Evolutionary conservation across 2,888 invertebrate genomes (phyloP), one percentile per base, ranked within the genome.

Genomic region (Eristalinus sepulchralis): DNA sequence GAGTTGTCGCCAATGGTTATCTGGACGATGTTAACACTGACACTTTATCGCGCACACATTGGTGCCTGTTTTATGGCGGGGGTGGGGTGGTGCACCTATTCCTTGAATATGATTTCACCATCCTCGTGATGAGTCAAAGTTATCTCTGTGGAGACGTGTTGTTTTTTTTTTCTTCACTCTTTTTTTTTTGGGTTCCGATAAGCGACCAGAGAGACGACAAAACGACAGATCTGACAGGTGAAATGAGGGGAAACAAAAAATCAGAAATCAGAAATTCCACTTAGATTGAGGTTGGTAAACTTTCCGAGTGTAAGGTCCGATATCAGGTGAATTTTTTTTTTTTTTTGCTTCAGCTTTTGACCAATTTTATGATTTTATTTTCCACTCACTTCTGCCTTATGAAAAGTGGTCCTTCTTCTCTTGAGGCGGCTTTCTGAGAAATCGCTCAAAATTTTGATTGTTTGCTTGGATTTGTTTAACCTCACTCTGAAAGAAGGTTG

Each of bases 101-200:
- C 27, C 47, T 47, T 59, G 72, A 68, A 85, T 71, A 47, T 82
- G 63, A 82, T 85, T 85, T 85, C 82, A 82, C 60, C 85, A 85
- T 82, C 70, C 47, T 31, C 53, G 17, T 72, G 66, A 53, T 67
- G 72, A 73, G 62, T 68, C 57, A 60, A 47, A 79, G 24, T 53
- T 79, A 72, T 79, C 72, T 39, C 34, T 62, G 20, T 66, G 27
- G 66, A 64, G 22, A 39, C 36, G 39, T 24, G 34, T 39, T 64
- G 4, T 64, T 36, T 64, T 22, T 63, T 20, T 1, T 63, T 63
- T 39, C 10, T 39, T 36, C 36, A 5, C 2, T 36, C 1, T 64
- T 27, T 22, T 10, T 27, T 27, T 9, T 59, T 31, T n/a, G 24
- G 9, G n/a, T 6, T 27, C 24, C 27, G 24, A 60, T 60, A 47